Evolutionary conservation across 2,888 invertebrate species (phyloP).

Genomic region (Polietes domitor): DNA sequence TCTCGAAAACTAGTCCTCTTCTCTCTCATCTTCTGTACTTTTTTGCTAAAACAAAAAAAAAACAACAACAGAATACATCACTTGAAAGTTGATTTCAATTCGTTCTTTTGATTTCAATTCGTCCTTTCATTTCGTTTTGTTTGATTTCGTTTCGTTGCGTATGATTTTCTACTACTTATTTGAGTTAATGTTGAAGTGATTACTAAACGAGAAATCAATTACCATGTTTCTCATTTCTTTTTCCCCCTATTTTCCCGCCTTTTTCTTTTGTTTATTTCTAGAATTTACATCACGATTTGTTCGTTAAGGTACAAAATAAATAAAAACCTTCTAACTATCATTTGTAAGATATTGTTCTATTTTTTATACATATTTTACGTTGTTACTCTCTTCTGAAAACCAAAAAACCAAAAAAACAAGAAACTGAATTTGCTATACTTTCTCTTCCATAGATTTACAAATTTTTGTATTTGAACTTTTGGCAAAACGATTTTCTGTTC

Average conservation of each 20-base stretch:
- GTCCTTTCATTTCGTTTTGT: neutral
- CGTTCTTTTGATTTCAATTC: neutral
- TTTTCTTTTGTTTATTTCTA: slow-evolving; percentile 76
- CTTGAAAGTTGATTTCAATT: neutral
- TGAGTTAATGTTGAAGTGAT: slow-evolving; percentile 48
- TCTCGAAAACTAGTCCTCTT: neutral
- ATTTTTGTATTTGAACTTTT: slow-evolving; percentile 30
- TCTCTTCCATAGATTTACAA: slow-evolving; percentile 6
- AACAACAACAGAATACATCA: neutral
- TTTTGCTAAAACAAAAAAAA: neutral
- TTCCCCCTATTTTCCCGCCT: slow-evolving; percentile 43
- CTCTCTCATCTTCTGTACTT: neutral
- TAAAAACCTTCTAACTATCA: slow-evolving; percentile 25
- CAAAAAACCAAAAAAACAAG: neutral
- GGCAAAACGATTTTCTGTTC: slow-evolving; percentile 7
- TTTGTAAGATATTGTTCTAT: slow-evolving; percentile 56
- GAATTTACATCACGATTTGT: slow-evolving; percentile 80
- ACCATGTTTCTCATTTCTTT: slow-evolving; percentile 49
- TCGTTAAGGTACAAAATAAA: slow-evolving; percentile 78
- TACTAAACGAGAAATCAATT: slow-evolving; percentile 58
- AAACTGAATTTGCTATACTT: slow-evolving; percentile 2
- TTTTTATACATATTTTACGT: slow-evolving; percentile 29
- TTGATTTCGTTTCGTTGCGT: neutral
- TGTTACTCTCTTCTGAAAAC: neutral
- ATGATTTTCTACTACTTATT: neutral